Conservation (phyloP, 2,888 invertebrate genomes). For the Acrocera orbiculus region DNA sequence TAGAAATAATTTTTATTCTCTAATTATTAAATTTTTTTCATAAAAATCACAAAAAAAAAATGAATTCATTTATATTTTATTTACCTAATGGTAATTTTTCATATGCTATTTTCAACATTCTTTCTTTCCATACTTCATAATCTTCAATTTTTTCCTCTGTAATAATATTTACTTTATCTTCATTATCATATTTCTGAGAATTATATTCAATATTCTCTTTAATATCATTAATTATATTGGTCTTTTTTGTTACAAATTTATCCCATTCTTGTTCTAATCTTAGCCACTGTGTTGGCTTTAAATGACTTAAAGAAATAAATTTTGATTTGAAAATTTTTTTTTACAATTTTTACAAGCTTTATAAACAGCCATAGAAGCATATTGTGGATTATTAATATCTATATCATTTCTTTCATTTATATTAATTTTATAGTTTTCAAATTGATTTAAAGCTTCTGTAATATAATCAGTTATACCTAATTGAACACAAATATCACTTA, state of each 20-base stretch:
- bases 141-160: constrained; percentile 30
- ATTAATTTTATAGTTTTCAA: constrained; percentile 33
- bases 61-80: not conserved
- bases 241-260: constrained; percentile 21
- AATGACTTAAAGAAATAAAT: constrained; percentile 37
- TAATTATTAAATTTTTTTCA: too few species aligned
- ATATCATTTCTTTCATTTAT: constrained; percentile 28
- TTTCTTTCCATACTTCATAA: constrained; percentile 43
- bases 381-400: constrained; percentile 43
- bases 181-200: constrained; percentile 10
- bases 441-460: constrained; percentile 36
- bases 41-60: not conserved
- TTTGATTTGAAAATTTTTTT: constrained; percentile 38
- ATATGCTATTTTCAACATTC: constrained; percentile 34
- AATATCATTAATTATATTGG: constrained; percentile 3
- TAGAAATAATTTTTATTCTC: too few species aligned
- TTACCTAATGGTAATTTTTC: constrained; percentile 29
- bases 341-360: constrained; percentile 44
- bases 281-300: constrained; percentile 42
- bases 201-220: not conserved
- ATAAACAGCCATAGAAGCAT: constrained; percentile 44
- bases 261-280: constrained; percentile 42
- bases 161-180: constrained; percentile 18
- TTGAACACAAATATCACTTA: constrained; percentile 39
- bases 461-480: constrained; percentile 34